These are phyloP conservation scores for Paramuricea clavata DNA, from an alignment of 92 coral and sea anemone species.

Conservation along the genomic window DNA sequence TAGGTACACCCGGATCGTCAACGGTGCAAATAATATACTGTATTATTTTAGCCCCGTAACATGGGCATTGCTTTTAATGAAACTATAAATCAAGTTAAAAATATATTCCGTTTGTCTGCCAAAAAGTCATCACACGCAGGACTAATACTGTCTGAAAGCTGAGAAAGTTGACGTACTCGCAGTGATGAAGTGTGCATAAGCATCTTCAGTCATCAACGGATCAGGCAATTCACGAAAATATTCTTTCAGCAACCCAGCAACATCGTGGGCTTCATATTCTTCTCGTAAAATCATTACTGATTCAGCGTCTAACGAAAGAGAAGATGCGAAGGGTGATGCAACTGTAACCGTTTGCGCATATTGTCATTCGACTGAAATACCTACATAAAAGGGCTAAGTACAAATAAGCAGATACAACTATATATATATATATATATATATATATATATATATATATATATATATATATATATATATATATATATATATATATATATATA, in stretches of 20 bases:
- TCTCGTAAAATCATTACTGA: conserved; percentile 83
- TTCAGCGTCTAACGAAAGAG: conserved; percentile 74
- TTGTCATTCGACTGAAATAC: too few relatives aligned
- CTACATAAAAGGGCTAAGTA: neutral
- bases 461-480: too few relatives aligned
- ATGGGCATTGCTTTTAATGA: too few relatives aligned
- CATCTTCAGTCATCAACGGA: conserved; percentile 86
- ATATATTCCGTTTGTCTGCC: neutral
- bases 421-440: too few relatives aligned
- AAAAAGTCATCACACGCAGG: neutral
- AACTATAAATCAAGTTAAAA: too few relatives aligned
- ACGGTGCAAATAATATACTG: too few relatives aligned
- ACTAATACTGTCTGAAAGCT: neutral
- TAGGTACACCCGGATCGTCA: too few relatives aligned
- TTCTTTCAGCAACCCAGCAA: conserved; percentile 89
- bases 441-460: too few relatives aligned
- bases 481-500: too few relatives aligned
- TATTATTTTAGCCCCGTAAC: too few relatives aligned
- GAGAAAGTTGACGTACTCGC: conserved; percentile 31
- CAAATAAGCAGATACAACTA: neutral
- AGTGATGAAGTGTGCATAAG: conserved; percentile 80
- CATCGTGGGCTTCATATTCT: conserved; percentile 92
- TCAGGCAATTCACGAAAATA: conserved; percentile 96
- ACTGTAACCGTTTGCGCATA: too few relatives aligned
- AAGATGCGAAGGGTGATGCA: too few relatives aligned